phyloP scores from a whole-genome alignment of 2,888 invertebrate genomes.

The Ormyrus labotus region DNA sequence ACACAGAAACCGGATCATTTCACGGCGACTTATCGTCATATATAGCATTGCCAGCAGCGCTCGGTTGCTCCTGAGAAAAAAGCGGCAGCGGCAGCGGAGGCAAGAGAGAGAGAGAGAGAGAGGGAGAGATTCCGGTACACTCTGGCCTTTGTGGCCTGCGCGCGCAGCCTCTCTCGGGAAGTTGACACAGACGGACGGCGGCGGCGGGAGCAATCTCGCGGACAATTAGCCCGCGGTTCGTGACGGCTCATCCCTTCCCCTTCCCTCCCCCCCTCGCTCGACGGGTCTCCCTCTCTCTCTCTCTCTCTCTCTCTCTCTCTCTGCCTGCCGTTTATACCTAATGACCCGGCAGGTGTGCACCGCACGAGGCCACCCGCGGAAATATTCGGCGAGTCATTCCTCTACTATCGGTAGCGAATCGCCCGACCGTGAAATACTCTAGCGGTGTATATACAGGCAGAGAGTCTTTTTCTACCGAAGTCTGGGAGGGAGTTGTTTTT shows the following conservation, averaged over 20 bases:
- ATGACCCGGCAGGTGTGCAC: slow-evolving; percentile 74
- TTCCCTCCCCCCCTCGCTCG: slow-evolving; percentile 26
- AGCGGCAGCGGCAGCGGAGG: neutral
- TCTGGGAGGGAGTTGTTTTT: neutral
- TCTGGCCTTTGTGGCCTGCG: slow-evolving; percentile 2
- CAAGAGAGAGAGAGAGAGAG: neutral
- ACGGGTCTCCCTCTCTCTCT: slow-evolving; percentile 34
- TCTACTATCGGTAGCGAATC: slow-evolving; percentile 54
- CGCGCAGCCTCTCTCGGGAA: neutral
- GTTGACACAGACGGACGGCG: slow-evolving; percentile 57
- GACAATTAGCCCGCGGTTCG: slow-evolving; percentile 74
- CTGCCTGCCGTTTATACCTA: slow-evolving; percentile 73
- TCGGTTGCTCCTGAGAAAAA: neutral
- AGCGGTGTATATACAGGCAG: neutral
- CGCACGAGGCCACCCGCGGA: slow-evolving; percentile 51
- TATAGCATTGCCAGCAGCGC: neutral
- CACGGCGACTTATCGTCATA: neutral
- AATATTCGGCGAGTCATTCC: slow-evolving; percentile 56
- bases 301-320: slow-evolving; percentile 21
- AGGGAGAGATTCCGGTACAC: slow-evolving; percentile 25
- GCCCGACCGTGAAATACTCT: slow-evolving; percentile 48
- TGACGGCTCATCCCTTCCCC: slow-evolving; percentile 66
- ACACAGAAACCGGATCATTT: neutral
- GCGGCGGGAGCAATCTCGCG: slow-evolving; percentile 68
- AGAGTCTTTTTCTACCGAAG: neutral